phyloP scores from a whole-genome alignment of 37 sponge, comb jelly and placozoan genomes.

The Cladorhizidae sp. region DNA sequence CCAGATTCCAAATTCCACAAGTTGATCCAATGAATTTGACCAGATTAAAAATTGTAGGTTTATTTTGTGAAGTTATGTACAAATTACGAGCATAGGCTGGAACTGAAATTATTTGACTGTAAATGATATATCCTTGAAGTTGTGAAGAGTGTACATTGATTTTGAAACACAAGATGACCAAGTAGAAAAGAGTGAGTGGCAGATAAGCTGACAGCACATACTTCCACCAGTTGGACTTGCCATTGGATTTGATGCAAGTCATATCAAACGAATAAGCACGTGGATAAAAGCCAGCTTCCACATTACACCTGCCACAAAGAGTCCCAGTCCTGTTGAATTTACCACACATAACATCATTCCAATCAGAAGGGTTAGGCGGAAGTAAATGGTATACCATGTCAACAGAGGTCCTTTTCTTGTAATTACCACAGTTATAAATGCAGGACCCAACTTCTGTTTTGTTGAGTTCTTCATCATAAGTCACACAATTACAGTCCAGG shows the following conservation, averaged over 20 bases:
- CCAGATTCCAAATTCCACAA: conserved; percentile 41
- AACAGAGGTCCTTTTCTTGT: background rate
- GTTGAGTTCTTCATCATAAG: background rate
- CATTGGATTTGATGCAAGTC: conserved; percentile 3
- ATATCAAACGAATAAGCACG: conserved; percentile 29
- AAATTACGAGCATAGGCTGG: conserved; percentile 17
- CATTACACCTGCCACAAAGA: conserved; percentile 68
- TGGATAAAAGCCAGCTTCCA: conserved; percentile 5
- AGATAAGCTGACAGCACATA: conserved; percentile 20
- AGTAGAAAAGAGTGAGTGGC: conserved; percentile 57
- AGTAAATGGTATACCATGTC: background rate
- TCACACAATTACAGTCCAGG: conserved; percentile 1
- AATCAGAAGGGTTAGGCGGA: background rate
- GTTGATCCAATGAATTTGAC: background rate
- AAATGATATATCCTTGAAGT: conserved; percentile 54
- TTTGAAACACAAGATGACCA: conserved; percentile 50
- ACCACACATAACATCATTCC: conserved; percentile 23
- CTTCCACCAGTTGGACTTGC: background rate
- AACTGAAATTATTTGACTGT: conserved; percentile 38
- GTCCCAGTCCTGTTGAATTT: conserved; percentile 32
- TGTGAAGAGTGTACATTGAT: conserved; percentile 53
- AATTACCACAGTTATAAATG: background rate
- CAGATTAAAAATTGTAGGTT: background rate
- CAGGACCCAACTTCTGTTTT: conserved; percentile 11
- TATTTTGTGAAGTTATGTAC: background rate